These are phyloP conservation scores for Suricata suricatta DNA, from an alignment of 2,113 vertebrate species.

Conservation along the genomic window DNA sequence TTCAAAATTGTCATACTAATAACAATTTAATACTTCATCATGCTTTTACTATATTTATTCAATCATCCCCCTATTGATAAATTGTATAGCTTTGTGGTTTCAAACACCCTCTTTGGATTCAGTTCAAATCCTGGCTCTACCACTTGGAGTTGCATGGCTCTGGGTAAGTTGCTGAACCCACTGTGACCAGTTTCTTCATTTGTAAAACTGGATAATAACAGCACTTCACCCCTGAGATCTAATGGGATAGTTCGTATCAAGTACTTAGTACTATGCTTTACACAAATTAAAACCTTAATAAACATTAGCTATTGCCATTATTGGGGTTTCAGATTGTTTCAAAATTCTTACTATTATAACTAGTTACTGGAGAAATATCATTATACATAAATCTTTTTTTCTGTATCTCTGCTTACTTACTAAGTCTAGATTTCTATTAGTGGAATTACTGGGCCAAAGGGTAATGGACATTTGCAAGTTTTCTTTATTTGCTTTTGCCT, in stretches of 20 bases:
- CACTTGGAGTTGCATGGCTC: neutral
- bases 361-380: neutral
- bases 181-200: neutral
- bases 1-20: neutral
- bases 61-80: neutral
- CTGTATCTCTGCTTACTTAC: neutral
- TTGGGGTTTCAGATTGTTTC: neutral
- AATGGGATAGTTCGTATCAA: neutral
- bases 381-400: neutral
- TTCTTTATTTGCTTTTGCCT: neutral
- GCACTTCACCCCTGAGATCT: neutral
- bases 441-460: neutral
- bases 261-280: neutral
- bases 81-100: neutral
- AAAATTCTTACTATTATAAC: constrained; percentile 17
- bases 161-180: neutral
- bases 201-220: neutral
- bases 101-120: neutral
- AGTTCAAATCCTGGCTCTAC: neutral
- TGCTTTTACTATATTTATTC: neutral
- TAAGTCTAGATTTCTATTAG: neutral
- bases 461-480: neutral
- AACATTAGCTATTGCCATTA: neutral
- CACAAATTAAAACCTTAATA: neutral
- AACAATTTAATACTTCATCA: neutral